Evolutionary conservation across 2,797 vertebrate species (phyloP), one percentile per base, ranked within the genome.

Genomic region (Tinamus major): DNA sequence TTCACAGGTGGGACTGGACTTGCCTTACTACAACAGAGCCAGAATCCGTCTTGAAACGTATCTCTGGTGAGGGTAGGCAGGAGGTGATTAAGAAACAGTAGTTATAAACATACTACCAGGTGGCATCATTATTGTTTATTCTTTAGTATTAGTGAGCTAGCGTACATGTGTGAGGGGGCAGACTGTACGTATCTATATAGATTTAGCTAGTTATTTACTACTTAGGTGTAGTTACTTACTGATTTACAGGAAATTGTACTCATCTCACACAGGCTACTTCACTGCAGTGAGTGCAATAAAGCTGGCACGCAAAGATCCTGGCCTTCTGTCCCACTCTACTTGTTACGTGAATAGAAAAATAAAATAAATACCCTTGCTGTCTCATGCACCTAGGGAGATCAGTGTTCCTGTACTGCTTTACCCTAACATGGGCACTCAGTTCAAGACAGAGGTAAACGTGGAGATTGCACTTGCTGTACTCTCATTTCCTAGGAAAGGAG

Each of bases 331-430:
- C n/a, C 19, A 67, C 13, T 6, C 8, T 48, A 18, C 27, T 76
- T 51, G 29, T 18, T 81, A 14, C 10, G 14, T 44, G 14, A 63
- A 26, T 31, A 87, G 72, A 87, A 89, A 85, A 85, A 56, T 44
- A 71, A 72, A 65, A 74, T 6, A n/a, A 65, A 74, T 6, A 29
- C 11, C n/a, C n/a, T 61, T 35, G 48, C 35, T 67, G 68, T 13
- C 26, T 27, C 46, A 48, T 0, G 1, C 0, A 0, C 8, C 6
- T 51, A 59, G 26, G 72, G 64, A 49, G 75, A 76, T 13, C 53
- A 71, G 46, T 4, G 5, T 16, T 64, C 23, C 26, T 26, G 27
- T 29, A 41, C 39, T 29, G 37, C 63, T 85, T 61, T 33, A 72
- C 10, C 8, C 46, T 63, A 77, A 53, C 33, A 85, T 1, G 0